Percentiles rank a stretch among this genome's conserved stretches.
Conservation (phyloP, 2,888 invertebrate genomes). For the Aphrophora alni region DNA sequence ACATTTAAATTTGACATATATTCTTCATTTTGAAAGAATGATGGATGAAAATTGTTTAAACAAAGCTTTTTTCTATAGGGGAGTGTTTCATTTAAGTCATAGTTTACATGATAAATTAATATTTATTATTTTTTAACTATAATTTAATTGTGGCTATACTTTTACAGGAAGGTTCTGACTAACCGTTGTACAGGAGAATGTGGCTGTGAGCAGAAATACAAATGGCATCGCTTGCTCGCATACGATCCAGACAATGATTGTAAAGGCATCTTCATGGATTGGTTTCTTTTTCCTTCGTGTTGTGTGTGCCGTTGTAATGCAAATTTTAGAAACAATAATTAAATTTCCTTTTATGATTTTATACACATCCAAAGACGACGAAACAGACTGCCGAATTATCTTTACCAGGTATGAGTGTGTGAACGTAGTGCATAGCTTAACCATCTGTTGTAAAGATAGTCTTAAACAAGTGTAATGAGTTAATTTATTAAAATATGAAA, state of each 20-base stretch:
- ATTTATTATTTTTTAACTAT: too few species aligned
- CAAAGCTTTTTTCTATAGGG: too few species aligned
- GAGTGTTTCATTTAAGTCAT: too few species aligned
- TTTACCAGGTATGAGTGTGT: neutral
- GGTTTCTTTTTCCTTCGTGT: conserved; percentile 93
- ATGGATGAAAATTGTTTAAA: too few species aligned
- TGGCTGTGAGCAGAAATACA: conserved; percentile 89
- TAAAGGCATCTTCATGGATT: conserved; percentile 92
- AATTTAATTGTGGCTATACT: too few species aligned
- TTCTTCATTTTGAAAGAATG: too few species aligned
- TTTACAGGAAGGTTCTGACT: conserved; percentile 77
- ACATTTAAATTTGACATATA: too few species aligned
- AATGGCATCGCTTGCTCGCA: conserved; percentile 84
- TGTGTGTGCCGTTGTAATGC: conserved; percentile 76
- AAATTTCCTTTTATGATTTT: neutral
- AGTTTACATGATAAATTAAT: too few species aligned
- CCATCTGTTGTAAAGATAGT: neutral
- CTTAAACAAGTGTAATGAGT: neutral
- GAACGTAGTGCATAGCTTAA: neutral
- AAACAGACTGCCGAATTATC: conserved; percentile 2
- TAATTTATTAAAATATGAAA: conserved; percentile 6
- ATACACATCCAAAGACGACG: neutral
- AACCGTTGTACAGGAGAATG: conserved; percentile 84
- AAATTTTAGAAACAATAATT: conserved; percentile 18
- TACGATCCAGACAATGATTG: conserved; percentile 94